Evolutionary conservation across 2,888 invertebrate genomes (phyloP), one percentile per base, ranked within the genome.

Genomic region (Drosophila lacicola): DNA sequence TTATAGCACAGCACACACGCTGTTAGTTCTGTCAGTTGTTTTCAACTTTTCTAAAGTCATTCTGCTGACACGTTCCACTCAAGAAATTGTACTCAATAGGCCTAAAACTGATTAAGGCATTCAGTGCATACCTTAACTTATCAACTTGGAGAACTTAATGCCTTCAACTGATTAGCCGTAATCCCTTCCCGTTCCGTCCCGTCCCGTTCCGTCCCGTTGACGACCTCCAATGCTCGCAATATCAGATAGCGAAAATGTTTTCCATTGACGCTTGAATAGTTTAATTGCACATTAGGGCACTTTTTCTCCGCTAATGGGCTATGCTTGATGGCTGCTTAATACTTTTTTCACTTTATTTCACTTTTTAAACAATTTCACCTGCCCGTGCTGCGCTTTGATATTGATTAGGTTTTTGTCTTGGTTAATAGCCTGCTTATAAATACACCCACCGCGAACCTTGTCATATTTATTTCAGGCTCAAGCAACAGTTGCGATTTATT

Each of bases 401-500:
- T 75, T 75, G 75, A 75, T 75, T 75, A 78, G 50, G 33, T 36
- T 49, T 37, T 51, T 54, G 33, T 37, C 29, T 34, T 5, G 25
- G 65, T 61, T 80, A 66, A 70, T 70, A 56, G 49, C 19, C 39
- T 63, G 46, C 47, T 66, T 55, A 55, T 46, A 17, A 42, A 29
- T 41, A 34, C 33, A 17, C 39, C 53, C 42, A 36, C 47, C 29
- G 39, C 37, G 19, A 49, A 75, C 70, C 75, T 78, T 86, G 81
- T 76, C 72, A 70, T 76, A 70, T 78, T 77, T 74, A 74, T 78
- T 70, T 74, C 51, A 64, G 71, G 50, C 65, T 45, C 72, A 68
- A 74, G 82, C 90, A 88, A 88, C 89, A 88, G 89, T 88, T 89
- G 82, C 73, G 67, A 79, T 67, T 88, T 88, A 88, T 88, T 89